Evolutionary conservation across 2,113 vertebrate genomes (phyloP).

Genomic region (Bos indicus): DNA sequence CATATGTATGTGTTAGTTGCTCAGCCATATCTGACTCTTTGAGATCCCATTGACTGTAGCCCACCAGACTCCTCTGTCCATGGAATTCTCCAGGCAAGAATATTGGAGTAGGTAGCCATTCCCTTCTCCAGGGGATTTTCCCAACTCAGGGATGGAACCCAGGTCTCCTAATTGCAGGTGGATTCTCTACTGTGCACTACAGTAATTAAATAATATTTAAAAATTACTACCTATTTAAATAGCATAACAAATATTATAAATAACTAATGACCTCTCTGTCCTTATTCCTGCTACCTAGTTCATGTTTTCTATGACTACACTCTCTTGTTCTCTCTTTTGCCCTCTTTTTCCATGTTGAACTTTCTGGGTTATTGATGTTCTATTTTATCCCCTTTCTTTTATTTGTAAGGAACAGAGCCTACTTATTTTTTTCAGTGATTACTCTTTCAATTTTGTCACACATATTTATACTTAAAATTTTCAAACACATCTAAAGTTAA

Average conservation of each 20-base stretch:
- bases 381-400: neutral
- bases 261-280: neutral
- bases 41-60: neutral
- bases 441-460: neutral
- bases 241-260: neutral
- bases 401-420: neutral
- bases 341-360: neutral
- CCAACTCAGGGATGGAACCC: neutral
- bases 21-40: neutral
- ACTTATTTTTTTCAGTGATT: neutral
- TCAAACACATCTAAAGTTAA: neutral
- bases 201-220: neutral
- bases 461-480: neutral
- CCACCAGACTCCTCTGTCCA: neutral
- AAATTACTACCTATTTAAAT: neutral
- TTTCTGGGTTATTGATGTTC: neutral
- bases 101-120: neutral
- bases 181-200: neutral
- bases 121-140: neutral
- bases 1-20: neutral
- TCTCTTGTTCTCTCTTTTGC: neutral
- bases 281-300: neutral
- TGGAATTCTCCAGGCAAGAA: neutral
- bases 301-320: neutral
- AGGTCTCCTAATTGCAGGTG: neutral